Evolutionary conservation across 35 echinoderm and acorn worm species (phyloP), one percentile per base, ranked within the genome.

Genomic region (Heliocidaris tuberculata): DNA sequence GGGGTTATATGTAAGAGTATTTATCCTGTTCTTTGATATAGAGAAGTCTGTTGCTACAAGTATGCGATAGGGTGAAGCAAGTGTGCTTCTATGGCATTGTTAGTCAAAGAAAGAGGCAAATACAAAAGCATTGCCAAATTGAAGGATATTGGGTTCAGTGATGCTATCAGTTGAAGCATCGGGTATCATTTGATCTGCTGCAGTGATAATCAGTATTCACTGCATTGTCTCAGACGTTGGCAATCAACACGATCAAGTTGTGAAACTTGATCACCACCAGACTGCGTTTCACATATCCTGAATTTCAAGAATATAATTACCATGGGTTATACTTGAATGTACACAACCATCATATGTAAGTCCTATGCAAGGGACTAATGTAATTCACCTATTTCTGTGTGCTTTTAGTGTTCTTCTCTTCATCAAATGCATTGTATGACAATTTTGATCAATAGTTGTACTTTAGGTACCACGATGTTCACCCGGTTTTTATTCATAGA

Each of bases 151-250:
- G 21, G 27, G 65, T 78, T 78, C 27, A 78, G 65, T 2, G 65
- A 78, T 78, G 65, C 65, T 78, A 78, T 78, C 65, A 78, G 65
- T 21, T 8, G 65, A 27, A 78, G 65, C 65, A 78, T 78, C 17
- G 65, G 65, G 65, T 78, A 78, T 78, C 65, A n/a, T 19, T 78
- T n/a, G 65, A 78, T 78, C 65, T 78, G 65, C 65, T n/a, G 65
- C 65, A 78, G 65, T 78, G 65, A 78, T 78, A 78, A 78, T 78
- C 65, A 78, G 65, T 78, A 78, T 78, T 78, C 65, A n/a, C 65
- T 78, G 65, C 65, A 78, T 78, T 78, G 65, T 78, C 65, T n/a
- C 65, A 78, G 65, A 78, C 65, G 27, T 78, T 19, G 21, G 65
- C 65, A 78, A 78, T 78, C 65, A 78, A 78, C 65, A 78, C 21